These are phyloP conservation scores for Spodoptera frugiperda DNA, from an alignment of 1,140 invertebrate genomes.

Conservation along the genomic window DNA sequence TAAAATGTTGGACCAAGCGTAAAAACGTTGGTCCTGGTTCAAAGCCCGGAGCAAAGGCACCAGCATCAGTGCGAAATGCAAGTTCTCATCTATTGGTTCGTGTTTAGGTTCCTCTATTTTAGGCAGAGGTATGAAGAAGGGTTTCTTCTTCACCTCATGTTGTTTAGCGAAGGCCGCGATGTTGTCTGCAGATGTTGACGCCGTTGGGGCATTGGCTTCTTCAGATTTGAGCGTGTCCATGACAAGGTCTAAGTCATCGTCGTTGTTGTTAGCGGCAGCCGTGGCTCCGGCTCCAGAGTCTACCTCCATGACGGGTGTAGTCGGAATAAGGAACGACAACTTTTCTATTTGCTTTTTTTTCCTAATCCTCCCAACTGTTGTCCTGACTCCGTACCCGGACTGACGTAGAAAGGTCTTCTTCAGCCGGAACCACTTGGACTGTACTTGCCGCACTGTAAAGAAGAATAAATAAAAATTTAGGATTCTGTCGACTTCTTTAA, in stretches of 20 bases:
- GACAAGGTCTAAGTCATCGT: no score
- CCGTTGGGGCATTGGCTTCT: not conserved
- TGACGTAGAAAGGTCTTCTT: not conserved
- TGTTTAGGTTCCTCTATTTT: not conserved
- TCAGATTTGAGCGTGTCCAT: no score
- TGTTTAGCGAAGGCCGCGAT: not conserved
- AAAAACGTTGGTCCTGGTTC: not conserved
- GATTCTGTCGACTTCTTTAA: no score
- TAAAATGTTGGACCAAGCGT: not conserved
- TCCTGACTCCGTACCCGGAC: not conserved
- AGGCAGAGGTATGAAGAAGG: not conserved
- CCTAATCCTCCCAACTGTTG: not conserved
- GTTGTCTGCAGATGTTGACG: not conserved
- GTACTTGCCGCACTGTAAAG: not conserved
- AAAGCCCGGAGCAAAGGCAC: not conserved
- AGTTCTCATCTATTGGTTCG: not conserved
- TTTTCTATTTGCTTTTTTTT: not conserved
- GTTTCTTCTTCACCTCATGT: not conserved
- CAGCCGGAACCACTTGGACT: not conserved
- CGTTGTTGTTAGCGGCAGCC: no score
- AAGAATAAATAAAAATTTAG: not conserved
- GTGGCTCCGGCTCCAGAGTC: no score
- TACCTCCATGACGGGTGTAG: no score
- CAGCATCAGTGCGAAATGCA: not conserved
- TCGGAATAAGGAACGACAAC: not conserved